These are phyloP conservation scores for Andrena bicolor DNA, from an alignment of 2,888 invertebrate species.

Conservation along the genomic window DNA sequence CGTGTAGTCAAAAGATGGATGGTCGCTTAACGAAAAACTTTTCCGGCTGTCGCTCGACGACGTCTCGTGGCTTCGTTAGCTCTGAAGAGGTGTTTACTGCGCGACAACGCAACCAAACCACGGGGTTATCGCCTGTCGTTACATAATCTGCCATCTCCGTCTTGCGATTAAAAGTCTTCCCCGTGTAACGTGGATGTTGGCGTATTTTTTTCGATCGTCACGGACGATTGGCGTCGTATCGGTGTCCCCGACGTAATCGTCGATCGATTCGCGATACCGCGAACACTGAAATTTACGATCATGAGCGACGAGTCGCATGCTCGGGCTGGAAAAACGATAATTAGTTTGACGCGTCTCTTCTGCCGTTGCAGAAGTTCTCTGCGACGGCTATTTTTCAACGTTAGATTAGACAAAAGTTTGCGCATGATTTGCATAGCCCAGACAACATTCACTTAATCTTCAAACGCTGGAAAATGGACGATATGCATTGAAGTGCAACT, in stretches of 20 bases:
- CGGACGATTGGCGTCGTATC: conserved; percentile 13
- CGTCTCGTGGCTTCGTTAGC: background rate
- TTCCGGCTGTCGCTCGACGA: too few relatives aligned
- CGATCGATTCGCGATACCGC: conserved; percentile 31
- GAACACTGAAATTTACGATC: background rate
- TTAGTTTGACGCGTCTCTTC: background rate
- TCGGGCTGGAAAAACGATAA: background rate
- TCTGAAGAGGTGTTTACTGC: conserved; percentile 14
- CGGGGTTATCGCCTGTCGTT: conserved; percentile 55
- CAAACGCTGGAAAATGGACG: too few relatives aligned
- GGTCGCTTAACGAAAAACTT: background rate
- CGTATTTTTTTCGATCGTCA: conserved; percentile 10
- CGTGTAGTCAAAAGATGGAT: background rate
- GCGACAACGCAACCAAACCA: conserved; percentile 13
- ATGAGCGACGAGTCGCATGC: background rate
- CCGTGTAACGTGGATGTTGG: conserved; percentile 5
- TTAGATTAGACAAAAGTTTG: too few relatives aligned
- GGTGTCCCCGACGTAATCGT: conserved; percentile 9
- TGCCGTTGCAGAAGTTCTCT: background rate
- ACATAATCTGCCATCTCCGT: conserved; percentile 52
- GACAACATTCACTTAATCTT: too few relatives aligned
- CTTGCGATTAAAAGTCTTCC: conserved; percentile 32
- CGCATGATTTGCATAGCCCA: too few relatives aligned
- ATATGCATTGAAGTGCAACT: too few relatives aligned
- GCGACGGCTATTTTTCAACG: too few relatives aligned